phyloP scores from a whole-genome alignment of 2,797 vertebrate species.

The Myotis pilosus region DNA sequence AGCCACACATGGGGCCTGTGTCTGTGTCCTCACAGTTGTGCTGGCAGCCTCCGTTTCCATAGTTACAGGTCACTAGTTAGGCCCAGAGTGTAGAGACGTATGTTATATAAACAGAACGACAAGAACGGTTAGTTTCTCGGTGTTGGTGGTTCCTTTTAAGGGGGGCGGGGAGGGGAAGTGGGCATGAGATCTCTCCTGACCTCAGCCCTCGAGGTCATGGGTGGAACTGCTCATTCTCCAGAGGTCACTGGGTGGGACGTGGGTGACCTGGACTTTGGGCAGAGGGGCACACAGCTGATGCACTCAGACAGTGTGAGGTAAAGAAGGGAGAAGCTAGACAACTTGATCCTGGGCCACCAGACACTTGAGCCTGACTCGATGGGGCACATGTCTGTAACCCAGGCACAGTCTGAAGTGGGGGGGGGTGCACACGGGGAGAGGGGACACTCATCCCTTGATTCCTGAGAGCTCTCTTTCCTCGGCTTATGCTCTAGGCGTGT shows the following conservation, averaged over 20 bases:
- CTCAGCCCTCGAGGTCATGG: background rate
- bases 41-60: slow-evolving; percentile 98
- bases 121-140: slow-evolving; percentile 78
- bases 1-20: slow-evolving; percentile 93
- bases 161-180: accelerated
- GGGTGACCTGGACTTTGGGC: background rate
- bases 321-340: background rate
- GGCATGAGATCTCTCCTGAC: no score
- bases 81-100: slow-evolving; percentile 77
- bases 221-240: background rate
- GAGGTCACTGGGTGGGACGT: background rate
- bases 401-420: accelerated
- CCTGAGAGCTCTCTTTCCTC: background rate
- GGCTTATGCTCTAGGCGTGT: accelerated
- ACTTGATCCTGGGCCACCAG: background rate
- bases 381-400: background rate
- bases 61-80: slow-evolving; percentile 98
- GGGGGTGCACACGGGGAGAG: no score
- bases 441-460: background rate
- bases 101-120: slow-evolving; percentile 84
- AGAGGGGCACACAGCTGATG: background rate
- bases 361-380: accelerated
- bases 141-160: background rate
- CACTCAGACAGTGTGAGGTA: accelerated
- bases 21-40: slow-evolving; percentile 98